phyloP scores from a whole-genome alignment of 1,140 invertebrate species.

The Drosophila miranda region DNA sequence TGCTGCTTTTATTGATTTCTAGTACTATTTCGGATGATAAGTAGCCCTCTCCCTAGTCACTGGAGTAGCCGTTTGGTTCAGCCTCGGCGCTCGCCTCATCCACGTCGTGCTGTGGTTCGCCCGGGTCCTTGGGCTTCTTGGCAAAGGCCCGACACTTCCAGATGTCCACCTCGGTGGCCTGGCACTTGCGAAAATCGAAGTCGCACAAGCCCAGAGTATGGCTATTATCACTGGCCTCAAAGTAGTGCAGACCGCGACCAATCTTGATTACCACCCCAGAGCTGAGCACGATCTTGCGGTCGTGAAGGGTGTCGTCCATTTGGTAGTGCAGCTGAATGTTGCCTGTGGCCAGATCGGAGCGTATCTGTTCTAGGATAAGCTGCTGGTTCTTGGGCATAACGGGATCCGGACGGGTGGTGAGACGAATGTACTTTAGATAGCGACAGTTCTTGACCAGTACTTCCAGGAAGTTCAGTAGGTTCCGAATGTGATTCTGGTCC shows the following conservation, averaged over 20 bases:
- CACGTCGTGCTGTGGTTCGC: not conserved
- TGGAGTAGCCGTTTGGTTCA: slow-evolving; percentile 23
- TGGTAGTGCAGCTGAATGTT: slow-evolving; percentile 71
- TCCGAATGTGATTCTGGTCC: slow-evolving; percentile 57
- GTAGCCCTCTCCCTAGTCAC: slow-evolving; percentile 32
- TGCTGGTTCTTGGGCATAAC: slow-evolving; percentile 43
- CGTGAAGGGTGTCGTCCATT: slow-evolving; percentile 62
- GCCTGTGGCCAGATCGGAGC: slow-evolving; percentile 53
- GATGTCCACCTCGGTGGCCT: slow-evolving; percentile 64
- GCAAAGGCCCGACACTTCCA: slow-evolving; percentile 71
- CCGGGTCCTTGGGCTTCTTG: slow-evolving; percentile 31
- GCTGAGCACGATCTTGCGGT: slow-evolving; percentile 69
- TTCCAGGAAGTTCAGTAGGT: slow-evolving; percentile 65
- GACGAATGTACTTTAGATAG: slow-evolving; percentile 64
- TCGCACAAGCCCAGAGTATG: slow-evolving; percentile 60
- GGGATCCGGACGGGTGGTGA: slow-evolving; percentile 62
- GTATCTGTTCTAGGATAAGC: slow-evolving; percentile 55
- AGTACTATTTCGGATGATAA: slow-evolving; percentile 19
- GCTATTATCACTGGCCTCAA: slow-evolving; percentile 38
- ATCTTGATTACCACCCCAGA: slow-evolving; percentile 69
- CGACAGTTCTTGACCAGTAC: slow-evolving; percentile 71
- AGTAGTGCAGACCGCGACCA: slow-evolving; percentile 63
- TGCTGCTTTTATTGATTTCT: slow-evolving; percentile 33
- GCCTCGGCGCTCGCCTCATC: slow-evolving; percentile 3
- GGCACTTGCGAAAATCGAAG: slow-evolving; percentile 69